Evolutionary conservation across 1,140 invertebrate genomes (phyloP).

Genomic region (Drosophila subpulchrella): DNA sequence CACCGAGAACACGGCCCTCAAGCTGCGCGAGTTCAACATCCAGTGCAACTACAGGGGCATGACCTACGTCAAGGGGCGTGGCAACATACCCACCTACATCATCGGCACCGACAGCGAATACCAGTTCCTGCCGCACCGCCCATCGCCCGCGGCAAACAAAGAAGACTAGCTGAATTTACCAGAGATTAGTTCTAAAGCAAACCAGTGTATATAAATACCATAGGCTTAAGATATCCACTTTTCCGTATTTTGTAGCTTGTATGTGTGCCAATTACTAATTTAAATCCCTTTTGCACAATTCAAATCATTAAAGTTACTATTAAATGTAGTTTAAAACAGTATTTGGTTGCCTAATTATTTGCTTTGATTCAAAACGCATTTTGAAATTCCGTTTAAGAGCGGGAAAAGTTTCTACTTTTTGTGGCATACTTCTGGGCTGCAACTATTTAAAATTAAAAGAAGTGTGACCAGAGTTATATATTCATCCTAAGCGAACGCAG

Average conservation of each 20-base stretch:
- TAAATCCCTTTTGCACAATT: neutral
- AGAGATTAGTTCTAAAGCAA: conserved; percentile 30
- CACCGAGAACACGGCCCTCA: conserved; percentile 89
- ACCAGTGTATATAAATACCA: conserved; percentile 14
- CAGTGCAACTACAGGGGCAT: conserved; percentile 89
- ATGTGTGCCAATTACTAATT: neutral
- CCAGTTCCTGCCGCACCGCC: conserved; percentile 70
- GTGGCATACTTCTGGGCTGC: neutral
- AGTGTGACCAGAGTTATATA: neutral
- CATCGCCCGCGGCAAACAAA: neutral
- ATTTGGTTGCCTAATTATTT: neutral
- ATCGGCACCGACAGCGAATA: conserved; percentile 88
- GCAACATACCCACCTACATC: conserved; percentile 90
- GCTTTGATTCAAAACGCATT: no score
- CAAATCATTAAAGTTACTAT: neutral
- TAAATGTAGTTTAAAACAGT: neutral
- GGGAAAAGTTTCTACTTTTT: no score
- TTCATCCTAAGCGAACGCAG: neutral
- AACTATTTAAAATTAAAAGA: neutral
- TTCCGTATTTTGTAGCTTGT: neutral
- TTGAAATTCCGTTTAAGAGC: no score
- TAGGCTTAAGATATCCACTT: neutral
- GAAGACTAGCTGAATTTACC: conserved; percentile 37
- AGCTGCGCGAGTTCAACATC: conserved; percentile 89
- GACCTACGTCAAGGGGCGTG: conserved; percentile 91